phyloP scores from a whole-genome alignment of 2,888 invertebrate species.

The Noctuana brunneofusca region DNA sequence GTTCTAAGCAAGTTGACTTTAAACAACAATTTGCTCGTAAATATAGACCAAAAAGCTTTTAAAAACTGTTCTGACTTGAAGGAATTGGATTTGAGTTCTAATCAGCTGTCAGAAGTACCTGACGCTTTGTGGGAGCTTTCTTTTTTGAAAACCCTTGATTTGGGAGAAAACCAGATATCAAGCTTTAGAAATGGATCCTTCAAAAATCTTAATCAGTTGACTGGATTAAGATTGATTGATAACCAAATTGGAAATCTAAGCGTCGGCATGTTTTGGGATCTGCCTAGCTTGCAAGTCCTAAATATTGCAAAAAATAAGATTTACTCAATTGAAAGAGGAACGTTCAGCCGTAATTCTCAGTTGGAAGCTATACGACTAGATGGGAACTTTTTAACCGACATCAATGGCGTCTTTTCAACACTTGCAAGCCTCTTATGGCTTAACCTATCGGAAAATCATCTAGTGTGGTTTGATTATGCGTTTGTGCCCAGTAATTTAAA shows the following conservation, averaged over 20 bases:
- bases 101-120: constrained; percentile 91
- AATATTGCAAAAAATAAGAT: constrained; percentile 96
- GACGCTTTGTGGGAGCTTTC: constrained; percentile 91
- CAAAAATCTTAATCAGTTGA: constrained; percentile 92
- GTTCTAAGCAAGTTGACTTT: constrained; percentile 92
- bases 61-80: constrained; percentile 94
- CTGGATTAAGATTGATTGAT: constrained; percentile 93
- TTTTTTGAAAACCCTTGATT: constrained; percentile 93
- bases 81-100: constrained; percentile 94
- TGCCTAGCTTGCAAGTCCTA: constrained; percentile 91
- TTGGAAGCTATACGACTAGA: constrained; percentile 94
- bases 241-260: constrained; percentile 94
- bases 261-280: constrained; percentile 93
- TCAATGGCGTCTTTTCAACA: constrained; percentile 94
- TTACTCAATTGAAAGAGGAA: constrained; percentile 91
- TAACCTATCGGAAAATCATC: constrained; percentile 94
- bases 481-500: constrained; percentile 94
- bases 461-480: constrained; percentile 96
- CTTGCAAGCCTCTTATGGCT: constrained; percentile 93
- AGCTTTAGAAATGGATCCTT: constrained; percentile 93
- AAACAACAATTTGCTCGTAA: constrained; percentile 92
- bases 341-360: constrained; percentile 91
- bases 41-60: constrained; percentile 90
- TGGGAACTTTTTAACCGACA: constrained; percentile 93
- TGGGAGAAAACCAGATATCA: constrained; percentile 95